These are phyloP conservation scores for Drosophila murphyi DNA, from an alignment of 1,140 invertebrate genomes.

Conservation along the genomic window DNA sequence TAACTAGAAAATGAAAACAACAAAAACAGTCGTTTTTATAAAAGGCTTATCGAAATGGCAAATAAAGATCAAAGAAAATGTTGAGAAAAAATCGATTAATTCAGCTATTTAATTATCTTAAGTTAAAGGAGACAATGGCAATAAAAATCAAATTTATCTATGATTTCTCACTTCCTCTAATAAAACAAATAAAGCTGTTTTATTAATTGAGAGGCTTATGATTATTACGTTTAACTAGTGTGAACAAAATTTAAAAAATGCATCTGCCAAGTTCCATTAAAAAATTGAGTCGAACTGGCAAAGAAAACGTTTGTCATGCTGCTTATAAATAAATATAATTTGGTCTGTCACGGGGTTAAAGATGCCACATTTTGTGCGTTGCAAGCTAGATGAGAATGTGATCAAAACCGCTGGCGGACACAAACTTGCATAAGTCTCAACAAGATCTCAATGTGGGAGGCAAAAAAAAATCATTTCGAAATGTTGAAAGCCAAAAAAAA, in stretches of 20 bases:
- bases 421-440: conserved; percentile 25
- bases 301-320: not conserved
- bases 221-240: too few relatives aligned
- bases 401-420: conserved; percentile 22
- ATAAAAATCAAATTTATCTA: too few relatives aligned
- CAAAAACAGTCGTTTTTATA: too few relatives aligned
- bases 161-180: too few relatives aligned
- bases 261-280: not conserved
- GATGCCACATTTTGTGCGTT: conserved; percentile 33
- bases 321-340: conserved; percentile 45
- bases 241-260: not conserved
- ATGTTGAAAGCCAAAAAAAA: conserved; percentile 38
- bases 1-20: not conserved
- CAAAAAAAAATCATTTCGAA: conserved; percentile 64
- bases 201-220: too few relatives aligned
- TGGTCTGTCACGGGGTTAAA: conserved; percentile 35
- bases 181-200: too few relatives aligned
- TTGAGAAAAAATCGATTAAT: too few relatives aligned
- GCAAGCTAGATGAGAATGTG: conserved; percentile 18
- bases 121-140: too few relatives aligned
- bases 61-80: too few relatives aligned
- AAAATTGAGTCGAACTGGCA: not conserved
- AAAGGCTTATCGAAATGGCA: too few relatives aligned
- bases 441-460: conserved; percentile 47
- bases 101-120: too few relatives aligned